Evolutionary conservation across 2,888 invertebrate genomes (phyloP), one percentile per base, ranked within the genome.

Genomic region (Anodontia alba): DNA sequence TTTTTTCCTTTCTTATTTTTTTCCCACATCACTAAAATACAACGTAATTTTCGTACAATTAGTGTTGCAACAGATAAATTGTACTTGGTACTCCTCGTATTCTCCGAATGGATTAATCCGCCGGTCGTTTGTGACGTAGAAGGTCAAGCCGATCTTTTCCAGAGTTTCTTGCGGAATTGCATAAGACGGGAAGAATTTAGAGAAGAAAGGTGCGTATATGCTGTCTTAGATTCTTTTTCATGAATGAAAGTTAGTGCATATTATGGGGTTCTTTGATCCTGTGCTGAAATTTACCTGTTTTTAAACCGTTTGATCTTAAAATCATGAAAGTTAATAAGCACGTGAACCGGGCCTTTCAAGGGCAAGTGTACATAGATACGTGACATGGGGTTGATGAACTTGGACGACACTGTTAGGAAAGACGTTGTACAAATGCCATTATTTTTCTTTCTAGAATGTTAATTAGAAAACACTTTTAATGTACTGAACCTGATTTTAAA

Each of bases 91-190:
- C 38, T 38, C 7, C 12, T 38, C 17, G 8, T 20, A 12, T 46
- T 20, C 46, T 46, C 15, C 17, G 3, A 26, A 54, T 54, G 26
- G 54, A 54, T 8, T 26, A n/a, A n/a, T 10, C 54, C 54, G 23
- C 5, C n/a, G 54, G 10, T 54, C 54, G 54, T 54, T 49, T 57
- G 73, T 78, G 78, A 78, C 78, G 78, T 78, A 73, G 68, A 31
- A 42, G 43, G 43, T 26, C 46, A 73, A 38, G 42, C 33, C 68
- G 78, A 49, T 72, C 77, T 77, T 73, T 78, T 46, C 51, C 75
- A 17, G 23, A 1, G 20, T 26, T 33, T 3, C 62, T 33, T 62
- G 31, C 62, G 1, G 62, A 10, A 12, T 62, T 62, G 62, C 62
- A 33, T 62, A 62, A 62, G 62, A 31, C 33, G 62, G 17, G 12